Evolutionary conservation across 2,888 invertebrate genomes (phyloP), one percentile per base, ranked within the genome.

Genomic region (Chymomyza amoena): DNA sequence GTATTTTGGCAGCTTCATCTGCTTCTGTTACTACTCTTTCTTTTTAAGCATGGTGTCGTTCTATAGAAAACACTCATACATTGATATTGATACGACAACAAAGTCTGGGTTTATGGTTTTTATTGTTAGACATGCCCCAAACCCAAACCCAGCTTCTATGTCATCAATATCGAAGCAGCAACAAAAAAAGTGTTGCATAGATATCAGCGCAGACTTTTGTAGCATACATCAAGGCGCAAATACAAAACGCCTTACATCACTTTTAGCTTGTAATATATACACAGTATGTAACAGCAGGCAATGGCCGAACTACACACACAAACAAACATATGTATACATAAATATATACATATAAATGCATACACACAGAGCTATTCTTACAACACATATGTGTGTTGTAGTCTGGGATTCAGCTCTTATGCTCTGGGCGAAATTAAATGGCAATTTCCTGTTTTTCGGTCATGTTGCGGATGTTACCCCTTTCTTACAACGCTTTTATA

Each of bases 401-500:
- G 39, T 0, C 39, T 45, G 39, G 10, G 39, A 13, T 45, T 3
- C 39, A 10, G 13, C 54, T 57, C 20, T 13, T 57, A 28, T 57
- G 63, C 39, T 36, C n/a, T 20, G 36, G 56, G 52, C 52, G 64
- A 67, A 60, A 72, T 79, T 78, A 72, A 78, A 72, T 70, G 68
- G 78, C 79, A 79, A 79, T 78, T 79, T 79, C 78, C 76, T 66
- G 60, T 39, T 70, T 73, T 74, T 78, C 70, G 74, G 76, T 61
- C 64, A 69, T 68, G 64, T 57, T 69, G 64, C 70, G 78, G 78
- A 78, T 73, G 73, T 25, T 69, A 45, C 39, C 39, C 18, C 39
- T 6, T 61, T 39, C 32, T 7, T 32, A 32, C 9, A 32, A 32
- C 1, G 32, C 7, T 32, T 32, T 32, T 7, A 32, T 32, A 32